Evolutionary conservation across 1,140 invertebrate genomes (phyloP), one percentile per base, ranked within the genome.

Genomic region (Meloidogyne exigua): DNA sequence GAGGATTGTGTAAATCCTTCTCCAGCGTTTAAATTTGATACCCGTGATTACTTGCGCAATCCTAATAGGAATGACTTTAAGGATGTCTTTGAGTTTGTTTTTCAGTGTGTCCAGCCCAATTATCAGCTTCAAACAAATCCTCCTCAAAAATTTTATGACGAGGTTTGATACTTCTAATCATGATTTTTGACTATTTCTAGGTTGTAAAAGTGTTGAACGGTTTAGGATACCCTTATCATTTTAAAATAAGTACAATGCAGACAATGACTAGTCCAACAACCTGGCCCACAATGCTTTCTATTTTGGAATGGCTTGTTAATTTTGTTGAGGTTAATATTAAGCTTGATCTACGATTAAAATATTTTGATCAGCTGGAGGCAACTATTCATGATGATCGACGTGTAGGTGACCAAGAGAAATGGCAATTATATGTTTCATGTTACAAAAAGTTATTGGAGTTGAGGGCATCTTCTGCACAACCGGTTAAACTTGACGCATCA

Each of bases 201-300:
- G 75, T 76, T 12, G 75, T 68, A 2, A 75, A 75, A 28, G 15
- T 78, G 0, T 39, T 78, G 57, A 67, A 42, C 49, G 69, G 64
- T 18, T 62, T 80, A 0, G 77, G 77, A 15, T 79, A 79, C 49
- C 77, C 77, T 5, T 80, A 79, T 57, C 66, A 32, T 26, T 26
- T 79, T 28, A 79, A 79, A 25, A 68, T 80, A 2, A 80, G 77
- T 32, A 79, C 76, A 36, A 79, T 79, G 77, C 67, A 66, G 10
- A 79, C 77, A 28, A 80, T 79, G 23, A 78, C 77, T 26, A 62
- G 70, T 28, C 78, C 78, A 7, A 9, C 32, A 32, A 66, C 79
- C 1, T 79, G 77, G 77, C 64, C 36, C 11, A n/a, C 25, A n/a
- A 18, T 79, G 32, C 68, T 79, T 11, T 69, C 57, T 28, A 68